These are phyloP conservation scores for Cancer borealis DNA, from an alignment of 2,888 invertebrate species.

Conservation along the genomic window DNA sequence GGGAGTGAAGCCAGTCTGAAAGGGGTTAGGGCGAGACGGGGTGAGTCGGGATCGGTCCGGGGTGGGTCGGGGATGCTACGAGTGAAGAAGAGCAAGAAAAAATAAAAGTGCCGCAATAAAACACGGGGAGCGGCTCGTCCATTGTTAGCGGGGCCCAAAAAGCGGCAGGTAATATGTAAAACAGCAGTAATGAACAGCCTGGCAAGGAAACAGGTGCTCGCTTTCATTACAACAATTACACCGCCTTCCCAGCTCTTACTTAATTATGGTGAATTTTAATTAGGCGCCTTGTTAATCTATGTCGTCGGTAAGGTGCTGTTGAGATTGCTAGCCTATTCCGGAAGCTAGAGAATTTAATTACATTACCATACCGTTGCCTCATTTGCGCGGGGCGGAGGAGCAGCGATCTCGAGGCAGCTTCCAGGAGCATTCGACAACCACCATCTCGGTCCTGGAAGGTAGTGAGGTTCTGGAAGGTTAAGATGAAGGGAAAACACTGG, in stretches of 20 bases:
- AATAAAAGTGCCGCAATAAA: constrained; percentile 29
- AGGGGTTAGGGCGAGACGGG: neutral
- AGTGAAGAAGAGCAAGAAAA: neutral
- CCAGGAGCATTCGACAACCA: neutral
- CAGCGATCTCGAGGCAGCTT: neutral
- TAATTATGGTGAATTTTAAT: constrained; percentile 70
- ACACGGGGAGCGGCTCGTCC: constrained; percentile 42
- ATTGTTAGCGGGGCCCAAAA: constrained; percentile 35
- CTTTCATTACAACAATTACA: constrained; percentile 68
- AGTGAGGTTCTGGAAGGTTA: neutral
- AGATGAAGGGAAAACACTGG: neutral
- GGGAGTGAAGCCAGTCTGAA: neutral
- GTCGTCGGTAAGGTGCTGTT: constrained; percentile 59
- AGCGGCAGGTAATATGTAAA: constrained; percentile 59
- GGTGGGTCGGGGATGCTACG: neutral
- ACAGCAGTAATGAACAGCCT: constrained; percentile 48
- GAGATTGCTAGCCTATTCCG: constrained; percentile 60
- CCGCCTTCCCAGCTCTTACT: constrained; percentile 60
- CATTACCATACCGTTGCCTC: constrained; percentile 65
- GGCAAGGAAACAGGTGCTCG: constrained; percentile 33
- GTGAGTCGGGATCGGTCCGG: too few relatives aligned
- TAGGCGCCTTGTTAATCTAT: constrained; percentile 64
- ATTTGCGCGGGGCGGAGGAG: constrained; percentile 51
- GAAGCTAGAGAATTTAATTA: constrained; percentile 62
- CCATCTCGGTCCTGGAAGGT: neutral